Evolutionary conservation across 2,113 vertebrate genomes (phyloP).

Genomic region (Bombycilla garrulus): DNA sequence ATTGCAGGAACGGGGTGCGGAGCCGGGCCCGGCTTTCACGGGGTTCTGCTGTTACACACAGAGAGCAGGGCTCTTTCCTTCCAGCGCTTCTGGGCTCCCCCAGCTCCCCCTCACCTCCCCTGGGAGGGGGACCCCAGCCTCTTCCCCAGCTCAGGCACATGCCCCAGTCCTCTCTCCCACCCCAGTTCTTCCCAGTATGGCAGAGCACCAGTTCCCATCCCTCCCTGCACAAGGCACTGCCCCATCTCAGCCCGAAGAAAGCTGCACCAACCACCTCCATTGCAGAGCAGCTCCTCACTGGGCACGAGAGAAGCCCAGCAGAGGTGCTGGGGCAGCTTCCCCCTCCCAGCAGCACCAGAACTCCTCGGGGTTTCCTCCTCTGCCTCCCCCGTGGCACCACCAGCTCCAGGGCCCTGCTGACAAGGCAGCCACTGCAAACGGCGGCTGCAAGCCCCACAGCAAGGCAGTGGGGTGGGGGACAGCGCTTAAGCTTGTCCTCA

Average conservation of each 20-base stretch:
- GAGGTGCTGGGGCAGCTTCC: background rate
- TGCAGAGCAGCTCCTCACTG: background rate
- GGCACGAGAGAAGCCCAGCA: fast-evolving
- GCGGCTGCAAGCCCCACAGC: background rate
- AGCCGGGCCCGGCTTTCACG: background rate
- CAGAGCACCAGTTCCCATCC: background rate
- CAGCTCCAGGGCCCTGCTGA: background rate
- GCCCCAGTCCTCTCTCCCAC: background rate
- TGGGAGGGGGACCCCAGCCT: background rate
- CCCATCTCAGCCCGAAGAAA: background rate
- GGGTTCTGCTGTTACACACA: background rate
- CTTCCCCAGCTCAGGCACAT: background rate
- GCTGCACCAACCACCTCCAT: fast-evolving
- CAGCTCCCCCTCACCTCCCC: too few species aligned
- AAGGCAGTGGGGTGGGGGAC: background rate
- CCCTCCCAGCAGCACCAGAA: background rate
- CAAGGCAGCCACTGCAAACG: background rate
- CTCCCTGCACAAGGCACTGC: background rate
- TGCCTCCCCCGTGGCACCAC: background rate
- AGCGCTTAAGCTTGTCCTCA: background rate
- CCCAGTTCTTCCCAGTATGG: background rate
- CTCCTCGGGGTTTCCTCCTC: background rate
- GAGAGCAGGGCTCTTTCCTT: background rate
- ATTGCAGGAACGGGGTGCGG: slow-evolving; percentile 18
- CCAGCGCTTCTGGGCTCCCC: background rate